Evolutionary conservation across 2,888 invertebrate species (phyloP).

Genomic region (Diaperis boleti): DNA sequence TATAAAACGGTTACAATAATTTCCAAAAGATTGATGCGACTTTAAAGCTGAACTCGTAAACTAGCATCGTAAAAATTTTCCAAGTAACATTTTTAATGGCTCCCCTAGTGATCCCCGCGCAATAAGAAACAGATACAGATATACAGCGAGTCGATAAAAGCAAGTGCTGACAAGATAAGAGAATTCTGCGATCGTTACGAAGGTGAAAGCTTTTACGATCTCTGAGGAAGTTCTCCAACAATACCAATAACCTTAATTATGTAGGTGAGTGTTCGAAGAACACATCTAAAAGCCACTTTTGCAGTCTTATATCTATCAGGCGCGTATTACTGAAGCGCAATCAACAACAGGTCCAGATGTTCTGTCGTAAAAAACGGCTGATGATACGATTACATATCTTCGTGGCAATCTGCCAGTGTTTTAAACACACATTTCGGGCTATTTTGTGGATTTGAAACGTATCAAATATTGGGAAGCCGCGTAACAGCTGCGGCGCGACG

Average conservation of each 20-base stretch:
- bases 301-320: constrained; percentile 50
- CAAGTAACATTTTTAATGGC: constrained; percentile 15
- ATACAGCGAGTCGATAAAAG: constrained; percentile 51
- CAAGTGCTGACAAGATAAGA: constrained; percentile 54
- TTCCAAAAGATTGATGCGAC: neutral
- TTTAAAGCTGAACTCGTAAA: constrained; percentile 15
- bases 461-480: constrained; percentile 30
- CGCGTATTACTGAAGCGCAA: constrained; percentile 50
- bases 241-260: constrained; percentile 57
- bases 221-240: constrained; percentile 49
- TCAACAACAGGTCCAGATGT: constrained; percentile 57
- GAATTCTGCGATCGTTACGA: constrained; percentile 51
- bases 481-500: constrained; percentile 30
- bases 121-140: constrained; percentile 36
- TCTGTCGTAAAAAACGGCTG: constrained; percentile 48
- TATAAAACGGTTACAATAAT: neutral
- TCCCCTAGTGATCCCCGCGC: constrained; percentile 18
- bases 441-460: constrained; percentile 39
- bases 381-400: constrained; percentile 41
- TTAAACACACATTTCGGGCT: constrained; percentile 39
- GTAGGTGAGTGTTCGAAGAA: constrained; percentile 53
- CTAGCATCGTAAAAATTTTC: constrained; percentile 12
- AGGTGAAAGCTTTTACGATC: constrained; percentile 55
- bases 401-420: constrained; percentile 41
- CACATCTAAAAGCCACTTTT: constrained; percentile 54